Conservation (phyloP, 2,797 vertebrate species). For the Myripristis jacobus region DNA sequence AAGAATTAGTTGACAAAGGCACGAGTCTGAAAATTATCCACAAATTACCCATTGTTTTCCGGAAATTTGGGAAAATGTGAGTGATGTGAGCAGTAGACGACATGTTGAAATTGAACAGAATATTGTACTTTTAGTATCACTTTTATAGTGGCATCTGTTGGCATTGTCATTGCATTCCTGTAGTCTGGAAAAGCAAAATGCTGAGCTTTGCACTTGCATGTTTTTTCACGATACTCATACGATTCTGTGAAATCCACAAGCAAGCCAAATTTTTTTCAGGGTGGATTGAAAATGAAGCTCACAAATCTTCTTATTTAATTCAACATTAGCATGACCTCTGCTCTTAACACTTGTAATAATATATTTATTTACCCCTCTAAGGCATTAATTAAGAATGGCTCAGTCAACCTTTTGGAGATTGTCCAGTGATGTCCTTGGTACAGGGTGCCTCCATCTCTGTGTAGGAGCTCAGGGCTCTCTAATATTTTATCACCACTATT, state of each 20-base stretch:
- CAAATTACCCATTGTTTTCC: no score
- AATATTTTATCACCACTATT: constrained; percentile 69
- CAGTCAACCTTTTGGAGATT: constrained; percentile 39
- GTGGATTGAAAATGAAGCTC: background rate
- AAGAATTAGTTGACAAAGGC: no score
- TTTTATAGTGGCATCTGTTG: background rate
- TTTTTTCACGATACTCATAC: background rate
- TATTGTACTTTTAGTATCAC: background rate
- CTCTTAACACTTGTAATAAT: constrained; percentile 8
- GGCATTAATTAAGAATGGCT: constrained; percentile 33
- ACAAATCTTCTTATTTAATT: constrained; percentile 18
- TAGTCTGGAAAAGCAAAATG: background rate
- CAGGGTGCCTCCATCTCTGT: constrained; percentile 30
- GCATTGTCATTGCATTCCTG: background rate
- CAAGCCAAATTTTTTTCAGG: background rate
- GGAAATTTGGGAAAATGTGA: no score
- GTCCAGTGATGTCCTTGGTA: constrained; percentile 55
- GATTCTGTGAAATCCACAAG: no score
- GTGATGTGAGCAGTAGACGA: no score
- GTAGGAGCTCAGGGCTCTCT: constrained; percentile 49
- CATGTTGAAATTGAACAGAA: no score
- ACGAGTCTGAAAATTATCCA: no score
- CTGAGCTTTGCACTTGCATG: background rate
- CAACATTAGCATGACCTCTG: constrained; percentile 7
- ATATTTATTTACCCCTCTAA: constrained; percentile 13